Conservation (phyloP, 2,797 vertebrate species). For the Oryzias sinensis region DNA sequence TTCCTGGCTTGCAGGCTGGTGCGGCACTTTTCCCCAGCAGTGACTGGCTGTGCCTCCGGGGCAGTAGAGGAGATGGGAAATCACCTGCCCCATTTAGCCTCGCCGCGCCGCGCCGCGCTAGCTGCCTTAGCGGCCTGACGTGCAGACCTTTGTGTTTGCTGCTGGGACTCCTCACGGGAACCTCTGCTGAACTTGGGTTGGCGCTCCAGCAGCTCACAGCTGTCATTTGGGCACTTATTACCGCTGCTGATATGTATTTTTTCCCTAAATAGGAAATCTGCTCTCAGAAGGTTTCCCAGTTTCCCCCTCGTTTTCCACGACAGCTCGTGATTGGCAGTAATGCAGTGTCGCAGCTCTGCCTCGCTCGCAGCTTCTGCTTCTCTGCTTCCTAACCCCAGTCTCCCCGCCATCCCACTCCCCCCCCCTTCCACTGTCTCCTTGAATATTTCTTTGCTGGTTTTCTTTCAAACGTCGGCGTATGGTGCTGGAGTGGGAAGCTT, state of each 20-base stretch:
- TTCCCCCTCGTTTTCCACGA: constrained; percentile 38
- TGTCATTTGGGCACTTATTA: constrained; percentile 72
- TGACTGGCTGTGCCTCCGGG: constrained; percentile 74
- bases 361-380: constrained; percentile 53
- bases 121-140: constrained; percentile 66
- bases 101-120: constrained; percentile 60
- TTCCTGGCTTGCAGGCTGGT: constrained; percentile 59
- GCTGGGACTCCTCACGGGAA: constrained; percentile 69
- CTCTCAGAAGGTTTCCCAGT: constrained; percentile 58
- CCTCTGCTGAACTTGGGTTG: constrained; percentile 71
- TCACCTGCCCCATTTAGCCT: constrained; percentile 80
- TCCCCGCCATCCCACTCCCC: constrained; percentile 28
- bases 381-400: constrained; percentile 32
- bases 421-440: constrained; percentile 43
- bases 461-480: constrained; percentile 65
- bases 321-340: constrained; percentile 67
- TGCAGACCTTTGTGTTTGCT: constrained; percentile 71
- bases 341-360: constrained; percentile 52
- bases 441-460: constrained; percentile 30
- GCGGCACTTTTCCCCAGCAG: constrained; percentile 66
- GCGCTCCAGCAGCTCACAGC: constrained; percentile 58
- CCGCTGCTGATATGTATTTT: constrained; percentile 60
- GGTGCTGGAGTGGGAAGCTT: constrained; percentile 59
- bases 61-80: constrained; percentile 77
- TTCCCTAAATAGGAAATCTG: constrained; percentile 64